Base-by-base conservation (phyloP, 2,797 vertebrate species). In the Erethizon dorsatum region DNA sequence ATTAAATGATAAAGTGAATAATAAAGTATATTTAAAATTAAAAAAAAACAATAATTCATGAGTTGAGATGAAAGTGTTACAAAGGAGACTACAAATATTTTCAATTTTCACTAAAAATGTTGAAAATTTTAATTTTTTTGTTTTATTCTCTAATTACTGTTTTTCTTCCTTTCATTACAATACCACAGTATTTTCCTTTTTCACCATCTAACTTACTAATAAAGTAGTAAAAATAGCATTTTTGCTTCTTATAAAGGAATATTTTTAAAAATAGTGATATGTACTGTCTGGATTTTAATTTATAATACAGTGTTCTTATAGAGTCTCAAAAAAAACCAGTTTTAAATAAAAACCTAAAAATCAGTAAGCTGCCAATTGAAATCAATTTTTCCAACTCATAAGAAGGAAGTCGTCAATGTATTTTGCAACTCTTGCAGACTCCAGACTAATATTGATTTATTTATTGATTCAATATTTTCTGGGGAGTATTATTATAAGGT, bases 401-500 rank as follows among this genome's bases (percentile, higher is more conserved):
- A 91, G 88, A 87, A 33, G 47, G 79, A 97, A 97, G 13, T 2
- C 78, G 92, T 92, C 69, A 84, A 88, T 95, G 31, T 59, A 65
- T 57, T 95, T 94, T 87, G 14, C 22, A 96, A 80, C 63, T 77
- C 28, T 89, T 79, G 15, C 26, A 75, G 33, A 91, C 65, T 78
- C 45, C 7, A 85, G 61, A 87, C 83, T 95, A 63, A 71, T 87
- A 96, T 61, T 67, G 54, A 96, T 88, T 96, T 90, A 77, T 65
- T 86, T 69, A 96, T 90, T 94, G 41, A 93, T 95, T 96, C 45
- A 97, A 88, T 96, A 85, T 86, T 96, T 95, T 87, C 91, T 90
- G 50, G 14, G 22, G 22, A 90, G 41, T 93, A 86, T 71, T 89
- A 91, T 45, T 84, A 50, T 50, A 61, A 57, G 17, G 37, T 80